A percentile compares a stretch with the other conserved stretches of the same genome.
phyloP scores from a whole-genome alignment of 2,888 invertebrate genomes.

The Trisateles emortualis region DNA sequence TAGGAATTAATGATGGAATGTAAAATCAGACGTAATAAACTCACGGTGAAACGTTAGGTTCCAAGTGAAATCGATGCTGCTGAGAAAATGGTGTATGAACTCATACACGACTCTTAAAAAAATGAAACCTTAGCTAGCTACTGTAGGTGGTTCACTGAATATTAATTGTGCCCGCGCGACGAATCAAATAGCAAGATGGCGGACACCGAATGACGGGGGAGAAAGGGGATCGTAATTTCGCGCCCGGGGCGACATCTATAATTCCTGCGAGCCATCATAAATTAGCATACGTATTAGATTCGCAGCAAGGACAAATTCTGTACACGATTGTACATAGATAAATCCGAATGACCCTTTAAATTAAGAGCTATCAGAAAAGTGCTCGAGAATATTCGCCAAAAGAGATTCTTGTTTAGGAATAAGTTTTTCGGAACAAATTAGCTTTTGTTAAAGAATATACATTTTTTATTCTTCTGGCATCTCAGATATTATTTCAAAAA shows the following conservation, averaged over 20 bases:
- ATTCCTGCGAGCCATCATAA: constrained; percentile 80
- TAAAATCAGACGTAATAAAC: too few relatives aligned
- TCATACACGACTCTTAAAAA: constrained; percentile 50
- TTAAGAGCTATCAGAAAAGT: constrained; percentile 49
- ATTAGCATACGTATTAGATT: constrained; percentile 86
- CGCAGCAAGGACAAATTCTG: constrained; percentile 69
- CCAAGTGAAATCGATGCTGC: too few relatives aligned
- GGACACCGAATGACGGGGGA: constrained; percentile 51
- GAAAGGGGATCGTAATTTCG: constrained; percentile 73
- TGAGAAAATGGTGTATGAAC: too few relatives aligned
- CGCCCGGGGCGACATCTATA: constrained; percentile 82
- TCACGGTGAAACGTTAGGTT: constrained; percentile 12
- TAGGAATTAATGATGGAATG: too few relatives aligned
- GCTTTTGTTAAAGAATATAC: too few relatives aligned
- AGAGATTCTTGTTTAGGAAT: neutral
- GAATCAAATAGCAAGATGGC: constrained; percentile 80
- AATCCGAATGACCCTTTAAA: constrained; percentile 56
- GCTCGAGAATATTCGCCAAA: neutral
- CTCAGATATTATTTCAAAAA: too few relatives aligned
- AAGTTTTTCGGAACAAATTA: too few relatives aligned
- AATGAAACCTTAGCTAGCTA: constrained; percentile 57
- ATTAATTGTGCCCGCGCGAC: constrained; percentile 63
- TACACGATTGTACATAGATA: constrained; percentile 66
- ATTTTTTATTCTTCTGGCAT: too few relatives aligned
- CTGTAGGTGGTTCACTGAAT: constrained; percentile 44